These are phyloP conservation scores for Drosophila paramelanica DNA, from an alignment of 2,888 invertebrate species.

Conservation along the genomic window DNA sequence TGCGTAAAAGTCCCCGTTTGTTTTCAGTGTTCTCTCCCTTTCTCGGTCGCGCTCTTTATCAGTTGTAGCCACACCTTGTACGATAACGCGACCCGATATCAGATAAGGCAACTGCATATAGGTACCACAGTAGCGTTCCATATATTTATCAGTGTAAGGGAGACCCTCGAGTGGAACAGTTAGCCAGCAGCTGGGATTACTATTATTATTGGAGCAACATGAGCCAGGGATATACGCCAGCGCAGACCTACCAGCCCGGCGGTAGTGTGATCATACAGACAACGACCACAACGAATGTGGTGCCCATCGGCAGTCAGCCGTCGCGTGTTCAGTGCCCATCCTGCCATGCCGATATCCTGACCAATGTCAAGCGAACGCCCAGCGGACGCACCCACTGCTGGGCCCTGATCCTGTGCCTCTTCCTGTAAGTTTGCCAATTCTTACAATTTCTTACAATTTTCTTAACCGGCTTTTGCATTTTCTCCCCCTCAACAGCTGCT, in stretches of 20 bases:
- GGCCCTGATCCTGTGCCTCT: conserved; percentile 62
- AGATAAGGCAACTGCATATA: conserved; percentile 8
- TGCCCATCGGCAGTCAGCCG: conserved; percentile 53
- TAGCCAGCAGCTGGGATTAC: background rate
- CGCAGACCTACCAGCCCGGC: conserved; percentile 57
- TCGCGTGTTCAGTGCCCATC: conserved; percentile 65
- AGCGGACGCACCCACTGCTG: conserved; percentile 63
- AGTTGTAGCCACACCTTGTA: conserved; percentile 13
- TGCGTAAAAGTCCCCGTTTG: conserved; percentile 3
- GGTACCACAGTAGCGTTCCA: background rate
- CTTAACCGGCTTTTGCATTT: background rate
- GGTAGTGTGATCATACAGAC: conserved; percentile 47
- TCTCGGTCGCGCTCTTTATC: conserved; percentile 28
- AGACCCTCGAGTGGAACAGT: conserved; percentile 5
- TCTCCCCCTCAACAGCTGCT: conserved; percentile 50
- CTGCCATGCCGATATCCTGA: conserved; percentile 61
- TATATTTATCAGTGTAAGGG: conserved; percentile 33
- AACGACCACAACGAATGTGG: conserved; percentile 49
- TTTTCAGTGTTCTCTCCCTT: conserved; percentile 9
- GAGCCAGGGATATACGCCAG: conserved; percentile 52
- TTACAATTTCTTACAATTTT: background rate
- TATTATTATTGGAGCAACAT: conserved; percentile 5
- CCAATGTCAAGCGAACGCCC: conserved; percentile 47
- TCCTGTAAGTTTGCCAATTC: conserved; percentile 55
- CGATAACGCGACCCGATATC: conserved; percentile 37